Evolutionary conservation across 2,113 vertebrate genomes (phyloP).

Genomic region (Heteronetta atricapilla): DNA sequence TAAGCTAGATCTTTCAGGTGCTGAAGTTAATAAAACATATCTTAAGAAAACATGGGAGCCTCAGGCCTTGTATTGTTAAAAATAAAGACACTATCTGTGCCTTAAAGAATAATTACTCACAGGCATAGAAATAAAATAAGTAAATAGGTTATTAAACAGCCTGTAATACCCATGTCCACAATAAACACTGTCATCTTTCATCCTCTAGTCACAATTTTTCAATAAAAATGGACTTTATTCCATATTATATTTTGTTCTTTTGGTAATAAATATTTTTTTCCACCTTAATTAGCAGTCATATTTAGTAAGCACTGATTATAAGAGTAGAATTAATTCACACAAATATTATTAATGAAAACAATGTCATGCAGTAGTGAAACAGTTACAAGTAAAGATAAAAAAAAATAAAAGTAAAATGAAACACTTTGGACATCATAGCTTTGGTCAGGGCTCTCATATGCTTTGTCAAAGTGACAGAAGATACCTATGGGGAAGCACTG

Average conservation of each 20-base stretch:
- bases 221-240: background rate
- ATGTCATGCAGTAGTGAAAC: background rate
- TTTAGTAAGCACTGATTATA: background rate
- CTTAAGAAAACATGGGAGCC: background rate
- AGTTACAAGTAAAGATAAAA: background rate
- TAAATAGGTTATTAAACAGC: background rate
- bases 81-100: background rate
- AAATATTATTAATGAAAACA: background rate
- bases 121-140: background rate
- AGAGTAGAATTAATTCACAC: background rate
- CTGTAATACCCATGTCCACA: background rate
- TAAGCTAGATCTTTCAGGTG: background rate
- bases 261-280: slow-evolving; percentile 13
- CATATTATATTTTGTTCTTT: background rate
- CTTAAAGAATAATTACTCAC: background rate
- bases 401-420: background rate
- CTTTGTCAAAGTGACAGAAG: background rate
- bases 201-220: background rate
- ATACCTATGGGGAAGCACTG: background rate
- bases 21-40: background rate
- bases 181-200: background rate
- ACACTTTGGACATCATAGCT: background rate
- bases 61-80: background rate
- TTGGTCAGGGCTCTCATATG: background rate
- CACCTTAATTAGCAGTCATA: background rate